Evolutionary conservation across 2,888 invertebrate species (phyloP), one percentile per base, ranked within the genome.

Genomic region (Atrina japonica): DNA sequence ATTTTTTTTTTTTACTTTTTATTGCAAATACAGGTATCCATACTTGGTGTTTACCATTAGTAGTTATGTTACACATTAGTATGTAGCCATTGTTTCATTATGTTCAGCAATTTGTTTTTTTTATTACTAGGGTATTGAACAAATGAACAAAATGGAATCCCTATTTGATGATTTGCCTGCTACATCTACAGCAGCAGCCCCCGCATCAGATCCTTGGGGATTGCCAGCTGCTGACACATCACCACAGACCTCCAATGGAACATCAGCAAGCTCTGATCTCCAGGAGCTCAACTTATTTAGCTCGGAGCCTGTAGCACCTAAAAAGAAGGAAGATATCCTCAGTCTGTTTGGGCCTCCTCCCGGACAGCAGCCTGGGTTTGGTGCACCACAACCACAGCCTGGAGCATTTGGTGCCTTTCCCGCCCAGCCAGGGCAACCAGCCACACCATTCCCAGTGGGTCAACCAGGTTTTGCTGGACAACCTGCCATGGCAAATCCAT

Each of bases 131-230:
- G 75, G 77, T 41, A 83, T 85, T 35, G 79, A 86, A 67, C 83
- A 85, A 68, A 85, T 86, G 58, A 79, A 83, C 59, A 81, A 82
- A 9, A 78, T 86, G 73, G 86, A 86, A 61, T 78, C 78, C 23
- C 56, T 84, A 52, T 77, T 82, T 55, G 75, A 73, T 29, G 77
- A 77, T 30, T 66, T 77, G 9, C 49, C 70, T 14, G n/a, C 71
- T 16, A 45, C 40, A 3, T 29, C 67, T 16, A 23, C 73, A 14
- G 27, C 53, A 11, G 58, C 63, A 5, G 27, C 63, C 9, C 52
- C 53, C 27, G 50, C 56, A 56, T 30, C 69, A 45, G 77, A 80
- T 30, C 75, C 77, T 7, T 82, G 80, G 70, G 83, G 83, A 49
- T 52, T 72, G 1, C 71, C 76, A 14, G 63, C 82, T 2, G 63